Conservation (phyloP, 1,140 invertebrate genomes). For the Chrysomallon squamiferum region DNA sequence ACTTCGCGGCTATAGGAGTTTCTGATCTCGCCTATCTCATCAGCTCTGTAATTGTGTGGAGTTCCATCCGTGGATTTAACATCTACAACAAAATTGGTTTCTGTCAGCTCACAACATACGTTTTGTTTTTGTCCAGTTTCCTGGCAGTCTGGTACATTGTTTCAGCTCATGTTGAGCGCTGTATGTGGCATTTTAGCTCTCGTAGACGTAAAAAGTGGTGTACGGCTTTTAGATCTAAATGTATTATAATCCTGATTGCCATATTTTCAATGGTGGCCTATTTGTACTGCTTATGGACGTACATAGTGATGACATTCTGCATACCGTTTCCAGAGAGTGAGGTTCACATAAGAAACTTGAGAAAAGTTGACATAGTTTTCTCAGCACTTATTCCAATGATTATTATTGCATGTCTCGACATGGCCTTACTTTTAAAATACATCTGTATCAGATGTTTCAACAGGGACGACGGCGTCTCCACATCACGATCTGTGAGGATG, state of each 20-base stretch:
- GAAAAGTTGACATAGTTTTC: slow-evolving; percentile 9
- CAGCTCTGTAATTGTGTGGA: slow-evolving; percentile 20
- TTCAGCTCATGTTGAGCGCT: slow-evolving; percentile 1
- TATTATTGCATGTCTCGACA: not conserved
- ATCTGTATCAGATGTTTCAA: not conserved
- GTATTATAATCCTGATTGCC: slow-evolving; percentile 7
- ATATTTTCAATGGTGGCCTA: slow-evolving; percentile 9
- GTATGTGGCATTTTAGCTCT: not conserved
- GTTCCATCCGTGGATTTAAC: slow-evolving; percentile 9
- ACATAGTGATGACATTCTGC: not conserved
- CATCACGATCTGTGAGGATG: not conserved
- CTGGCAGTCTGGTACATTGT: slow-evolving; percentile 2
- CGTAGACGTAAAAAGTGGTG: slow-evolving; percentile 4
- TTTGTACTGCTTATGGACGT: slow-evolving; percentile 3
- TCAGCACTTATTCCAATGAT: slow-evolving; percentile 6
- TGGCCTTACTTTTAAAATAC: not conserved
- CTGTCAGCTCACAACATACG: slow-evolving; percentile 31
- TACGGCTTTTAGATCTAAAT: slow-evolving; percentile 1
- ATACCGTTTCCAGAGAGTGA: not conserved
- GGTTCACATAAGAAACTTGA: not conserved
- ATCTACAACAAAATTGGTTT: slow-evolving; percentile 29
- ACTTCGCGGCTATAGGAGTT: slow-evolving; percentile 29
- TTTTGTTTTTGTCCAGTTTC: slow-evolving; percentile 21
- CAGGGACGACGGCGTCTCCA: not conserved
- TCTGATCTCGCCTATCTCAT: slow-evolving; percentile 22